Base-by-base conservation (phyloP, 2,113 vertebrate species). In the Microcebus murinus region DNA sequence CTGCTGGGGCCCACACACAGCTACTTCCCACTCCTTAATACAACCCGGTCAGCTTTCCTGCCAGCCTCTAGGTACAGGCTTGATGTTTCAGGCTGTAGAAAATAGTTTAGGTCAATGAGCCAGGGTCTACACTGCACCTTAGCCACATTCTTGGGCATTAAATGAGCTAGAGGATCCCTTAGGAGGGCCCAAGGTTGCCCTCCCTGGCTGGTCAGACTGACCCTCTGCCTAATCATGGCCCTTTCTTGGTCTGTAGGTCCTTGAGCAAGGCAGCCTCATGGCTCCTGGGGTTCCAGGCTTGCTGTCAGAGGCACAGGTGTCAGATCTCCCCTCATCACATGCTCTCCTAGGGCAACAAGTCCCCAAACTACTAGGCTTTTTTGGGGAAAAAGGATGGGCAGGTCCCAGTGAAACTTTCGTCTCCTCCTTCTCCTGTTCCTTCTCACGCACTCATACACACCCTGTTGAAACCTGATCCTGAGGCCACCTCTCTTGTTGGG, bases 361-460 rank as follows among this genome's bases (percentile, higher is more conserved):
- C 45, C 65, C 45, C 8, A 29, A n/a, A n/a, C 39, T 91, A 4
- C 1, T 48, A 14, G 55, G 23, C 68, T 86, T 55, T 86, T 21
- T 57, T 21, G 76, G 90, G 68, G 45, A 50, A 45, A 65, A 90
- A 79, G 65, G 89, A 88, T 2, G 9, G 71, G 83, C 91, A 91
- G 61, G 45, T 86, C 63, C n/a, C 67, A 27, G 9, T 29, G 17
- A 82, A 79, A n/a, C 61, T 94, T 97, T 71, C 29, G 8, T 45
- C 97, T 91, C 59, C 91, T 95, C 70, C 86, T 95, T 84, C 70
- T 31, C 77, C 23, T 34, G 42, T 21, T 67, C 88, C 96, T 98
- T 98, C 97, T 97, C 96, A 98, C 92, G 96, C 96, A 97, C 92
- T 93, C 96, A 94, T 91, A 94, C 90, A 98, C 97, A 63, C 97